Evolutionary conservation across 2,797 vertebrate genomes (phyloP).

Genomic region (Microhierax caerulescens): DNA sequence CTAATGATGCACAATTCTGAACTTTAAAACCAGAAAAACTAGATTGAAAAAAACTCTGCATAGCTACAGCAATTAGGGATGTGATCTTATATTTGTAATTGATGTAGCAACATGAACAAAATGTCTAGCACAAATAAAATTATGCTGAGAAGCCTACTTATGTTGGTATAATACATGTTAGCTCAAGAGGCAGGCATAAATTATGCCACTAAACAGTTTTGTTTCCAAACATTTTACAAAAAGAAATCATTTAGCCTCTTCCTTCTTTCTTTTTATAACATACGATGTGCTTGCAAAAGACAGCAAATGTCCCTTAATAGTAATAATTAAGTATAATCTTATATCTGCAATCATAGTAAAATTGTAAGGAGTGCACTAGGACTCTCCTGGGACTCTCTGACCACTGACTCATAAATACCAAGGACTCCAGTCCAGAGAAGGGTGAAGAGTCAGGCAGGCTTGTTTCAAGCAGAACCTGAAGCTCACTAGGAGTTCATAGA

Average conservation of each 20-base stretch:
- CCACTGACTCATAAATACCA: not conserved
- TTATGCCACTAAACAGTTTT: not conserved
- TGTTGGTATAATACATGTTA: not conserved
- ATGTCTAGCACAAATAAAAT: not conserved
- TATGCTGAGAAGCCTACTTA: not conserved
- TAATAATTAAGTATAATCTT: not conserved
- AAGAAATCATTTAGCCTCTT: not conserved
- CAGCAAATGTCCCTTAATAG: not conserved
- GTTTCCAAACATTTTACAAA: not conserved
- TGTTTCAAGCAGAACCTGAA: not conserved
- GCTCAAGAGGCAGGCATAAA: not conserved
- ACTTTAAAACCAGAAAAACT: not conserved
- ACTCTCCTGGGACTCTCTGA: not conserved
- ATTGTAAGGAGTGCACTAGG: not conserved
- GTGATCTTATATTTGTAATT: not conserved
- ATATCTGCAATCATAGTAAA: not conserved
- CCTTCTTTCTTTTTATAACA: not conserved
- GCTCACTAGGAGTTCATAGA: not conserved
- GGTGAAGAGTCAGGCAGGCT: not conserved
- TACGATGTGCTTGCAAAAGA: not conserved
- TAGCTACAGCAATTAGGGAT: not conserved
- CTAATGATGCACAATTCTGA: not conserved
- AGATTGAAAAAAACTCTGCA: not conserved
- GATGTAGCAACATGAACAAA: not conserved
- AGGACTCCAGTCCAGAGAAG: not conserved